Evolutionary conservation across 2,888 invertebrate species (phyloP), one percentile per base, ranked within the genome.

Genomic region (Hofmannophila pseudospretella): DNA sequence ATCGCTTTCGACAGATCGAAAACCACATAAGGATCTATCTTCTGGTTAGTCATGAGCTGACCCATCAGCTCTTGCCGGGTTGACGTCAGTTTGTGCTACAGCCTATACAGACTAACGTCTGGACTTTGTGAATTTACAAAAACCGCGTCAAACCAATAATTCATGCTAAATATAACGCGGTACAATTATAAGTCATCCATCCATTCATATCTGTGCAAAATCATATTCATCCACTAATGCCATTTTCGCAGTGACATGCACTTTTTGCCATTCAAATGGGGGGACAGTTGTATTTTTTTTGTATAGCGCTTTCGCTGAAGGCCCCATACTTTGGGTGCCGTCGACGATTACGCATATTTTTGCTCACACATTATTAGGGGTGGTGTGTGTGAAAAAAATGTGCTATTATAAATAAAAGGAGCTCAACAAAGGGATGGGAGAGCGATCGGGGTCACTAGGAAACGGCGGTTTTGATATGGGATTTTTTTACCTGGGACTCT

Each of bases 371-470:
- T 75, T 81, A 82, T 81, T 81, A 81, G 81, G 85, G 85, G 86
- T 85, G 77, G 69, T 65, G 75, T 84, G 78, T 84, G 78, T 82
- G 84, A 81, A 84, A 86, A 85, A 86, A 86, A 78, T 76, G 61
- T 79, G 77, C 79, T 80, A 84, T 85, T 85, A 84, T 85, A 84
- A 86, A 86, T 82, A 84, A 82, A 72, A 80, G 80, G 63, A 74
- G 59, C 63, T 54, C 57, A 71, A 86, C 85, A 86, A 86, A 79
- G 75, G 82, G 82, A 85, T 84, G 82, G 71, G 69, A 80, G 82
- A 84, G 68, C 73, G 84, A 86, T 86, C 85, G 82, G 86, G 86
- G 86, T 86, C 86, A 86, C 84, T 85, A 85, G 84, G 80, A 86
- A 86, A 85, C 80, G 78, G 81, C 78, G 82, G 85, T 86, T 84